Conservation (phyloP, 2,888 invertebrate genomes). For the Eupithecia dodoneata region DNA sequence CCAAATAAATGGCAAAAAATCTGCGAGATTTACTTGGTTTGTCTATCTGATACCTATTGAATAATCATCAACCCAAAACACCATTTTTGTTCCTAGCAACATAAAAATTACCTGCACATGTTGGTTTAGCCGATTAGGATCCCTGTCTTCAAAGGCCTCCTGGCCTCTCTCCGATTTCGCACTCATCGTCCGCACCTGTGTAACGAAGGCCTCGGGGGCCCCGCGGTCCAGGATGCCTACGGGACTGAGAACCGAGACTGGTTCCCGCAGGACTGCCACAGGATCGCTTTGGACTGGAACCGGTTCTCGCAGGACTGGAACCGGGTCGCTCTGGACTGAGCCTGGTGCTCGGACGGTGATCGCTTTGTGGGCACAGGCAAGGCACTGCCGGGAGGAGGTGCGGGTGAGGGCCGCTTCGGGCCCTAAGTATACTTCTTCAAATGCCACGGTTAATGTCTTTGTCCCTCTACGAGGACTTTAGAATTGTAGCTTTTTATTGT, state of each 20-base stretch:
- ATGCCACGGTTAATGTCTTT: conserved; percentile 61
- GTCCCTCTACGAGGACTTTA: conserved; percentile 12
- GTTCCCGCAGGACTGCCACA: not conserved
- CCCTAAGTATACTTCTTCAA: conserved; percentile 65
- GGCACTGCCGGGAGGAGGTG: conserved; percentile 62
- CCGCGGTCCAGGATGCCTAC: not conserved
- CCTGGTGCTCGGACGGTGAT: conserved; percentile 48
- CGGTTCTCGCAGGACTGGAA: not conserved
- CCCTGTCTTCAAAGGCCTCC: conserved; percentile 86
- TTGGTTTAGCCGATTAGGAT: conserved; percentile 88
- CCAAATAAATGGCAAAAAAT: not conserved
- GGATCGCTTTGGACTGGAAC: not conserved
- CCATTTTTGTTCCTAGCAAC: not conserved
- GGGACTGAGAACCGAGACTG: not conserved
- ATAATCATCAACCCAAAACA: not conserved
- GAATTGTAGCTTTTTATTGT: not conserved
- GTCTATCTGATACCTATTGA: not conserved
- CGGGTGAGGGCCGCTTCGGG: conserved; percentile 62
- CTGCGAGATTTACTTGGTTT: not conserved
- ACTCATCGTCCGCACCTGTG: conserved; percentile 49
- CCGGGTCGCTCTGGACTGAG: conserved; percentile 2
- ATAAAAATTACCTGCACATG: conserved; percentile 86
- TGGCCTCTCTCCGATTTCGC: conserved; percentile 72
- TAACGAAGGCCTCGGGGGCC: conserved; percentile 32
- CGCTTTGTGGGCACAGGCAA: conserved; percentile 63